Conservation (phyloP, 1,140 invertebrate species). For the Tetramorium alpestre region DNA sequence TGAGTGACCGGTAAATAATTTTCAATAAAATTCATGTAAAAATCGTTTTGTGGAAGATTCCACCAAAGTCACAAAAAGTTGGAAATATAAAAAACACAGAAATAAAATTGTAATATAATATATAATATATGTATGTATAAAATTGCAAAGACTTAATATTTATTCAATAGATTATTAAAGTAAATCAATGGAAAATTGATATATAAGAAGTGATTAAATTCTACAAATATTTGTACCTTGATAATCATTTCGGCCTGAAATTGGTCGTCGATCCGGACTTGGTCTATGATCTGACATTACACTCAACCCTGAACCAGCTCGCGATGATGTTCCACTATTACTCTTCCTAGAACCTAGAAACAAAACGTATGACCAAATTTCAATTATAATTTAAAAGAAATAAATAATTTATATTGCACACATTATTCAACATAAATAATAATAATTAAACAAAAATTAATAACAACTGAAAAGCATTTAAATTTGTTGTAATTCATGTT, state of each 20-base stretch:
- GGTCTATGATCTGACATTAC: conserved; percentile 83
- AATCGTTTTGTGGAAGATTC: neutral
- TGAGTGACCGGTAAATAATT: conserved; percentile 3
- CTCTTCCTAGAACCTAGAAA: conserved; percentile 85
- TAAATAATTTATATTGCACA: conserved; percentile 4
- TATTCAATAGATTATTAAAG: neutral
- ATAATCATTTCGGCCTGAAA: conserved; percentile 69
- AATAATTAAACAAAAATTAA: neutral
- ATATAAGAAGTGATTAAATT: conserved; percentile 4
- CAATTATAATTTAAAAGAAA: conserved; percentile 32
- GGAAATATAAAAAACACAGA: neutral
- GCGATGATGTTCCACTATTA: conserved; percentile 87
- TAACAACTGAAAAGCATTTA: neutral
- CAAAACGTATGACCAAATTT: conserved; percentile 6
- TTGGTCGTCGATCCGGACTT: conserved; percentile 75
- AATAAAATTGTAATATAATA: conserved; percentile 8
- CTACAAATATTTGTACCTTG: conserved; percentile 62
- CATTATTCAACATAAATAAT: neutral
- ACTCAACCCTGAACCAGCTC: conserved; percentile 86
- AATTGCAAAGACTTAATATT: neutral
- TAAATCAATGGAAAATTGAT: neutral
- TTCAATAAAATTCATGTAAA: neutral
- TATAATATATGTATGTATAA: neutral
- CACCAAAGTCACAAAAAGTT: neutral
- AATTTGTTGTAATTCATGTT: neutral